Base-by-base conservation (phyloP, 2,797 vertebrate genomes). In the Gastrophryne carolinensis region DNA sequence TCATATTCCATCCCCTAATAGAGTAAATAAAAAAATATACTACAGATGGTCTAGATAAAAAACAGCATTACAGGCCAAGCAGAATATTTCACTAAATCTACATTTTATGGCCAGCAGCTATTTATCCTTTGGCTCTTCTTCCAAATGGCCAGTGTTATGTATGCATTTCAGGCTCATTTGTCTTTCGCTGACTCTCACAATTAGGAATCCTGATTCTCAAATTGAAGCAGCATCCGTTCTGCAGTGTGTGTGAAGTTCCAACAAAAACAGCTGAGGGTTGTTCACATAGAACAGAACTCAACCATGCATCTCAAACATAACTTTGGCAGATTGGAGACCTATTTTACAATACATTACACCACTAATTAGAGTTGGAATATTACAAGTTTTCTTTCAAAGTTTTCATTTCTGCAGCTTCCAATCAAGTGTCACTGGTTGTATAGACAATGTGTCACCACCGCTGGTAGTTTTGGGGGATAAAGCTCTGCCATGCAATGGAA, bases 281-380 rank as follows among this genome's bases (percentile, higher is more conserved):
- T 50, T 61, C 76, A 85, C 83, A 84, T 81, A 82, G 85, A 85
- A 81, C 78, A 79, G 64, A 77, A 69, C 79, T 83, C 82, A 88
- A 67, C 80, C 81, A 50, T 54, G 72, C 6, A 1, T 49, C 61
- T 21, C 19, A 71, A n/a, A 71, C 24, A 32, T 47, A 70, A 54
- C 65, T 76, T 56, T 78, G 73, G 35, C 21, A 4, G 3, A 67
- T 26, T 70, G 68, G 80, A 81, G 81, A 78, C 50, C 58, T 81
- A 60, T 83, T 83, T 70, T 81, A 41, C 57, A 74, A 12, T 39
- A 47, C 21, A 39, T 11, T 29, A 30, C 1, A 19, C 68, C 24
- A 26, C 49, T 82, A 81, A 84, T 80, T 82, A 29, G 39, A 37
- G 50, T 44, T 21, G 17, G 35, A 23, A 70, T 64, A 35, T 19